A percentile compares a stretch with the other conserved stretches of the same genome.
Evolutionary conservation across 2,113 vertebrate genomes (phyloP).

Genomic region (Cichladusa arquata): DNA sequence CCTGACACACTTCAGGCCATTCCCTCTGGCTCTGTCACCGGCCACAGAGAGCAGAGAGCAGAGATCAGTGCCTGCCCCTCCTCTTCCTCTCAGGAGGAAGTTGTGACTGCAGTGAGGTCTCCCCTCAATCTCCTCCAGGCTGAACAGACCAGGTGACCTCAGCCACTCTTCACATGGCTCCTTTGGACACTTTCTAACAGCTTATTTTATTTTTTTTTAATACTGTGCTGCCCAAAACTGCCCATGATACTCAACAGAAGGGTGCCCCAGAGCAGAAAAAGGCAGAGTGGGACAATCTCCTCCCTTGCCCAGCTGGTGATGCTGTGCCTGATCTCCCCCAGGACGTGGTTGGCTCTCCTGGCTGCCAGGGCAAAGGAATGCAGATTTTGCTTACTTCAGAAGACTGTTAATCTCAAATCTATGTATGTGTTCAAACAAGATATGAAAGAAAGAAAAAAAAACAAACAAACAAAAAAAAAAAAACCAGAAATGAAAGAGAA

Average conservation of each 20-base stretch:
- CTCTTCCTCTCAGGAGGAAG: rapidly evolving
- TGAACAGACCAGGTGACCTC: neutral
- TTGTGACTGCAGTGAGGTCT: rapidly evolving
- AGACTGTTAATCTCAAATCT: neutral
- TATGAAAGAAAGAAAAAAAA: neutral
- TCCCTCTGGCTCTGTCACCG: rapidly evolving
- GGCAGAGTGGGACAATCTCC: neutral
- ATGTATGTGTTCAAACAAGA: neutral
- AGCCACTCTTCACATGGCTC: rapidly evolving
- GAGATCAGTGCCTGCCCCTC: neutral
- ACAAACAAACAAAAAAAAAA: neutral
- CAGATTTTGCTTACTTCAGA: neutral
- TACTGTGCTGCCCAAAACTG: neutral
- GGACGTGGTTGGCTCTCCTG: too few species aligned
- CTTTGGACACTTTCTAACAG: neutral
- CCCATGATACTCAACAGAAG: neutral
- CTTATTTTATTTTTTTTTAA: neutral
- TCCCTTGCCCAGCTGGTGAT: rapidly evolving
- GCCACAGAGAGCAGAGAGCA: rapidly evolving
- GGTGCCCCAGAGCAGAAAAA: rapidly evolving
- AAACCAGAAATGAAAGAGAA: neutral
- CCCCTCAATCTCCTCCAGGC: neutral
- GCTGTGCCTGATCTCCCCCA: neutral
- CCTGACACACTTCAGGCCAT: neutral
- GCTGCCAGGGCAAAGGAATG: neutral